A percentile compares a stretch with the other conserved stretches of the same genome.
Conservation (phyloP, 2,113 vertebrate genomes). For the Copsychus sechellarum region DNA sequence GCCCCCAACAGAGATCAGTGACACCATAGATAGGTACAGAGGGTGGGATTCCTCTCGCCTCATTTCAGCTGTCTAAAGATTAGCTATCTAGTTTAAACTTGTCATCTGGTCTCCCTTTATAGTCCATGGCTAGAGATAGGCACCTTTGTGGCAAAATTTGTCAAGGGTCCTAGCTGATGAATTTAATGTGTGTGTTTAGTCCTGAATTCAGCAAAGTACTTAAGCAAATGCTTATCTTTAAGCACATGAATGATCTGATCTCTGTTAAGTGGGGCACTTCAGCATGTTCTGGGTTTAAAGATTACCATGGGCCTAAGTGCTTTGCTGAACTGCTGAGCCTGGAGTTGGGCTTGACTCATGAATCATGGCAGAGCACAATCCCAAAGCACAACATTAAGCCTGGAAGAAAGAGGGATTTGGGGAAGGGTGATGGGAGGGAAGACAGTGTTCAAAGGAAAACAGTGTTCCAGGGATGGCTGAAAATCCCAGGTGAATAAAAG, state of each 20-base stretch:
- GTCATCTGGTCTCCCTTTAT: background rate
- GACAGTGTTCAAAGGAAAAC: background rate
- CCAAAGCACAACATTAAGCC: background rate
- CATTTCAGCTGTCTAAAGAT: constrained; percentile 7
- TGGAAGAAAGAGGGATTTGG: background rate
- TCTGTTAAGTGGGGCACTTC: constrained; percentile 39
- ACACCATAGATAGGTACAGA: background rate
- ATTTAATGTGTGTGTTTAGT: constrained; percentile 50
- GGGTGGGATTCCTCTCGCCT: constrained; percentile 44
- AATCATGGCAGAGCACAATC: background rate
- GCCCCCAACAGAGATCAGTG: background rate
- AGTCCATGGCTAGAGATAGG: background rate
- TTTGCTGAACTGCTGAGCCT: background rate
- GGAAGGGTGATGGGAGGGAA: background rate
- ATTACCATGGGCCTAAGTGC: background rate
- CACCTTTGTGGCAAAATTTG: constrained; percentile 16
- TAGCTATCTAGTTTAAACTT: constrained; percentile 33
- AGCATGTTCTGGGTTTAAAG: constrained; percentile 16
- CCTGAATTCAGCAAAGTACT: constrained; percentile 36
- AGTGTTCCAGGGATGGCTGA: background rate
- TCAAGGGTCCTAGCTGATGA: background rate
- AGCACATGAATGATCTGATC: constrained; percentile 48
- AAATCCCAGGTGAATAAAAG: background rate
- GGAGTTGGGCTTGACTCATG: background rate
- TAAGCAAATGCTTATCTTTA: constrained; percentile 43